These are phyloP conservation scores for Propsilocerus akamusi DNA, from an alignment of 1,140 invertebrate genomes.

Conservation along the genomic window DNA sequence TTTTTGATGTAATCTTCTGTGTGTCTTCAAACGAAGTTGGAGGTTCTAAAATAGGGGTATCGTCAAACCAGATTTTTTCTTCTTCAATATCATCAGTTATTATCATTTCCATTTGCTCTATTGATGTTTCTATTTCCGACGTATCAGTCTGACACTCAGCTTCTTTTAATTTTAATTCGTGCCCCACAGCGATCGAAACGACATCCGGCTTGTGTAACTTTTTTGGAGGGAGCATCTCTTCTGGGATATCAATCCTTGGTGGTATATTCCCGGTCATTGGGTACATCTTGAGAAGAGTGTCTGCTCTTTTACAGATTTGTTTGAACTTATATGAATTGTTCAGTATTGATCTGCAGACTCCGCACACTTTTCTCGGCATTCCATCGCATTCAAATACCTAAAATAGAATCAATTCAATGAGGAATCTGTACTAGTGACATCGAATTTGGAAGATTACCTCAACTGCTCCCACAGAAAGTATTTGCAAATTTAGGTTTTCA, in stretches of 20 bases:
- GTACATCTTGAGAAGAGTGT: slow-evolving; percentile 43
- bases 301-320: slow-evolving; percentile 47
- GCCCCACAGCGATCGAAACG: slow-evolving; percentile 5
- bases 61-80: slow-evolving; percentile 10
- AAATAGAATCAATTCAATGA: slow-evolving; percentile 9
- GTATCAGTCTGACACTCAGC: background rate
- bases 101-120: slow-evolving; percentile 11
- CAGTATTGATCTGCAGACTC: slow-evolving; percentile 41
- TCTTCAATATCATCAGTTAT: slow-evolving; percentile 13
- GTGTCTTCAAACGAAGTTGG: background rate
- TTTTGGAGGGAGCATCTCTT: slow-evolving; percentile 22
- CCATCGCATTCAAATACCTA: slow-evolving; percentile 52
- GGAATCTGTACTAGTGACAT: background rate
- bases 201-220: no score
- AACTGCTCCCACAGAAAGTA: background rate
- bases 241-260: slow-evolving; percentile 24
- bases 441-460: background rate
- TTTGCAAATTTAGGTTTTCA: background rate
- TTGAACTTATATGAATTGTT: slow-evolving; percentile 51
- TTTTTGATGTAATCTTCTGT: background rate
- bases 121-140: slow-evolving; percentile 13
- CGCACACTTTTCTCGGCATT: slow-evolving; percentile 50
- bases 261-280: slow-evolving; percentile 41
- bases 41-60: background rate
- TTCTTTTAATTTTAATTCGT: slow-evolving; percentile 4